Conservation (phyloP, 2,888 invertebrate species). For the Apodemia duryi region DNA sequence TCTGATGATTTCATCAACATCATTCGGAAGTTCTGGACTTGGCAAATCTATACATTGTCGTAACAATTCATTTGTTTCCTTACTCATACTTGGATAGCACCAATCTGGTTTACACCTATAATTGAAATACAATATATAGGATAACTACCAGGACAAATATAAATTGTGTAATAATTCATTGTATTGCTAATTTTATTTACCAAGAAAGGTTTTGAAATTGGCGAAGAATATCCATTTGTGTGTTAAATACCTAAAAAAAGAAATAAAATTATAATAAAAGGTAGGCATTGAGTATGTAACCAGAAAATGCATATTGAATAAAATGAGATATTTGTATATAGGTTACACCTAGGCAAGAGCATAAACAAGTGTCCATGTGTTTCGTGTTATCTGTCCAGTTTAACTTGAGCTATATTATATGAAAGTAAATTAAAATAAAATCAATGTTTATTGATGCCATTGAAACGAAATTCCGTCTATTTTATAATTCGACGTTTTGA, state of each 20-base stretch:
- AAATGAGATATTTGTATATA: too few species aligned
- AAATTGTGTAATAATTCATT: too few species aligned
- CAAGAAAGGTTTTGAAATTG: slow-evolving; percentile 56
- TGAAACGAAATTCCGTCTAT: too few species aligned
- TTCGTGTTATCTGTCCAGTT: too few species aligned
- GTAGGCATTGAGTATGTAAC: too few species aligned
- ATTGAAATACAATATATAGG: background rate
- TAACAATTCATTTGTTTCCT: slow-evolving; percentile 61
- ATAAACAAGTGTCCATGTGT: too few species aligned
- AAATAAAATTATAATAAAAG: background rate
- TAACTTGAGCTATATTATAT: too few species aligned
- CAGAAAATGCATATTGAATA: too few species aligned
- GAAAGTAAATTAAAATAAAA: too few species aligned
- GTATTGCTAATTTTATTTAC: slow-evolving; percentile 37
- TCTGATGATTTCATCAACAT: slow-evolving; percentile 39
- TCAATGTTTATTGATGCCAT: too few species aligned
- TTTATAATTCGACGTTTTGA: too few species aligned
- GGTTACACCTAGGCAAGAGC: too few species aligned
- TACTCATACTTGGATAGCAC: slow-evolving; percentile 63
- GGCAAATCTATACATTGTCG: slow-evolving; percentile 52
- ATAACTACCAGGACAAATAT: background rate
- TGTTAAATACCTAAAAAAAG: slow-evolving; percentile 12
- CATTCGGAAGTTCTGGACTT: slow-evolving; percentile 31
- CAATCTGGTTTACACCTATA: slow-evolving; percentile 68
- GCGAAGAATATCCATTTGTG: slow-evolving; percentile 48